phyloP scores from a whole-genome alignment of 1,140 invertebrate species.

The Lerema accius region DNA sequence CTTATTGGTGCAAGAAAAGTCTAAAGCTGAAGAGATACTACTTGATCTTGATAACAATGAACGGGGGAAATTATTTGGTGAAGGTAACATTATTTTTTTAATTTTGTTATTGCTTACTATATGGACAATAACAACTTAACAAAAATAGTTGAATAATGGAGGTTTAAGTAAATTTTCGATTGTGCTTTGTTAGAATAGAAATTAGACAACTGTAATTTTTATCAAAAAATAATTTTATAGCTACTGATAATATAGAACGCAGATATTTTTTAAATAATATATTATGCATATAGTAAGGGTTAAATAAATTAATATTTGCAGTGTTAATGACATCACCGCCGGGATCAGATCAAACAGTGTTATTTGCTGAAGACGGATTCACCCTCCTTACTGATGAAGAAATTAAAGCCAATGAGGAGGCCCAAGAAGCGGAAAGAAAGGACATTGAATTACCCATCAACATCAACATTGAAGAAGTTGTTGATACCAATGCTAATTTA shows the following conservation, averaged over 20 bases:
- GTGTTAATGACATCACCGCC: slow-evolving; percentile 64
- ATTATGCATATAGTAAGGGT: too few relatives aligned
- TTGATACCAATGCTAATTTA: slow-evolving; percentile 73
- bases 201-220: too few relatives aligned
- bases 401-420: slow-evolving; percentile 36
- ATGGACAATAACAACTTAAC: too few relatives aligned
- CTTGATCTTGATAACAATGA: slow-evolving; percentile 64
- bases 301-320: too few relatives aligned
- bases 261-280: too few relatives aligned
- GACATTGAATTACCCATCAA: slow-evolving; percentile 58
- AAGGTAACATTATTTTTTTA: slow-evolving; percentile 58
- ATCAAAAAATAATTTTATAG: too few relatives aligned
- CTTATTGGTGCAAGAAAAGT: slow-evolving; percentile 57
- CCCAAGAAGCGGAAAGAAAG: slow-evolving; percentile 44
- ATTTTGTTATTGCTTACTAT: too few relatives aligned
- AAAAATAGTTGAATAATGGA: too few relatives aligned
- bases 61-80: slow-evolving; percentile 75
- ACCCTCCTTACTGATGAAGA: slow-evolving; percentile 55
- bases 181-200: too few relatives aligned
- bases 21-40: slow-evolving; percentile 47
- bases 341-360: slow-evolving; percentile 60
- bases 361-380: slow-evolving; percentile 70
- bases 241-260: too few relatives aligned
- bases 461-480: slow-evolving; percentile 71
- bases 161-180: too few relatives aligned